A percentile compares a stretch with the other conserved stretches of the same genome.
phyloP scores from a whole-genome alignment of 2,113 vertebrate species.

The Bungarus multicinctus region DNA sequence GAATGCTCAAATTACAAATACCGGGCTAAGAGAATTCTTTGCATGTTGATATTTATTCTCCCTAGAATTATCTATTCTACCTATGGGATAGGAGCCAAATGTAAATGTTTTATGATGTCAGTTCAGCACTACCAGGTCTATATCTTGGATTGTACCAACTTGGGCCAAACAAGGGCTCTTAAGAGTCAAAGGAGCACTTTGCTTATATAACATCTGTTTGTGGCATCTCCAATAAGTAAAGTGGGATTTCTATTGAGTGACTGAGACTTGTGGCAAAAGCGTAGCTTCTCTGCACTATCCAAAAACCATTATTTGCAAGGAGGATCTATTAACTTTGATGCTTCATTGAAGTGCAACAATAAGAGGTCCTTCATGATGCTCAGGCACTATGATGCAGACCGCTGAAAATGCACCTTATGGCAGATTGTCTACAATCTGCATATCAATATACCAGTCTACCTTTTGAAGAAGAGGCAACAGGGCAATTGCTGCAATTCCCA shows the following conservation, averaged over 20 bases:
- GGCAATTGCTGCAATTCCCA: neutral
- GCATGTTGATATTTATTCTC: neutral
- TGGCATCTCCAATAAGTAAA: neutral
- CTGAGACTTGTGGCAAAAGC: neutral
- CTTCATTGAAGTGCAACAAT: neutral
- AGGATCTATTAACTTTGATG: neutral
- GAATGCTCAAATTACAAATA: neutral
- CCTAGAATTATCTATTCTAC: neutral
- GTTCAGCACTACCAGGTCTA: neutral
- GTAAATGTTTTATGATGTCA: neutral
- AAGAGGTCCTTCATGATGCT: neutral
- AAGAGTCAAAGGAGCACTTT: neutral
- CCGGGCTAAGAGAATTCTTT: neutral
- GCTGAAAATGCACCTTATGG: neutral
- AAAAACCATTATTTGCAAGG: neutral
- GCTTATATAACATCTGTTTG: neutral
- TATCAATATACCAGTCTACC: neutral
- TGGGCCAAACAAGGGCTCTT: neutral
- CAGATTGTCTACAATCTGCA: neutral
- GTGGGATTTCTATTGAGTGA: neutral
- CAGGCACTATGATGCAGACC: too few relatives aligned
- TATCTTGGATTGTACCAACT: neutral
- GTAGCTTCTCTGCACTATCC: neutral
- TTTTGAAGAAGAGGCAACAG: neutral
- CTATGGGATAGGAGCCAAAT: neutral